phyloP scores from a whole-genome alignment of 2,113 vertebrate species.

The Callaeas wilsoni region DNA sequence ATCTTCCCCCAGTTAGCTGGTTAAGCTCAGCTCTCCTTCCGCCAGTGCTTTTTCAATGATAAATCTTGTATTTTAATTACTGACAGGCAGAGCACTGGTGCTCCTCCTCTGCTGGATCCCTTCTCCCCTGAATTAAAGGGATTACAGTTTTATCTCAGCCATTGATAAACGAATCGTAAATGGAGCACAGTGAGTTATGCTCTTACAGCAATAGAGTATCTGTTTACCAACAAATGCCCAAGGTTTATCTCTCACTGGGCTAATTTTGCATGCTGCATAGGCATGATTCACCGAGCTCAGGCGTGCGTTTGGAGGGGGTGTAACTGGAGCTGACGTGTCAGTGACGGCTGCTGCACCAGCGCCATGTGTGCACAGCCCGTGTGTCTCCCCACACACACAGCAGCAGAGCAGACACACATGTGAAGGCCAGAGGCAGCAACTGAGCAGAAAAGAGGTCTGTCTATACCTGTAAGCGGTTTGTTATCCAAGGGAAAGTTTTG shows the following conservation, averaged over 20 bases:
- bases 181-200: background rate
- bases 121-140: background rate
- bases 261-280: background rate
- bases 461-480: background rate
- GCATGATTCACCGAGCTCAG: background rate
- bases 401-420: background rate
- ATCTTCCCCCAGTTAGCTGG: background rate
- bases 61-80: constrained; percentile 32
- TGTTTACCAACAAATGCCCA: constrained; percentile 1
- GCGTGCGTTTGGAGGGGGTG: background rate
- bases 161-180: background rate
- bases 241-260: background rate
- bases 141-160: constrained; percentile 25
- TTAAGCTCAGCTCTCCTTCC: background rate
- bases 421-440: background rate
- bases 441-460: background rate
- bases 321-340: background rate
- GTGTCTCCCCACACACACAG: background rate
- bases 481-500: background rate
- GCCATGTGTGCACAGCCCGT: background rate
- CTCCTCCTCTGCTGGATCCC: background rate
- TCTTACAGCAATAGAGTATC: background rate
- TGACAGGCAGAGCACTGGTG: background rate
- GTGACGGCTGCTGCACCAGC: constrained; percentile 24
- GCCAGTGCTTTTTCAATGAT: background rate